phyloP scores from a whole-genome alignment of 2,888 invertebrate genomes.

The Volucella zonaria region DNA sequence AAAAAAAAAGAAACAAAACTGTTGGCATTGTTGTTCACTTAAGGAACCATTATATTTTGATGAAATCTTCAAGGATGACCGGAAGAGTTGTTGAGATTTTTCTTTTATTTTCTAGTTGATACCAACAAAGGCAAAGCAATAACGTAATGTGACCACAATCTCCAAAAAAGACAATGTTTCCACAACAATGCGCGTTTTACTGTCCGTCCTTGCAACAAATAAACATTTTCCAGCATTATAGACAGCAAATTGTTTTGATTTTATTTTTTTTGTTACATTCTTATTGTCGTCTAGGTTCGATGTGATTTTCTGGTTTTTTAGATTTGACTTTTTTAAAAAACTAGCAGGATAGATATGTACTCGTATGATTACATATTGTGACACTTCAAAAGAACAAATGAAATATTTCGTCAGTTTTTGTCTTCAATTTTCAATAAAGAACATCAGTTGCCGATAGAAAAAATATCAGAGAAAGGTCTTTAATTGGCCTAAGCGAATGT shows the following conservation, averaged over 20 bases:
- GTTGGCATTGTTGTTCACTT: conserved; percentile 60
- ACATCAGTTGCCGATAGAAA: too few relatives aligned
- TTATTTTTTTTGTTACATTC: neutral
- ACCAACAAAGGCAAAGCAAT: conserved; percentile 54
- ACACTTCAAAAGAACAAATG: too few relatives aligned
- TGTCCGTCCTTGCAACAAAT: conserved; percentile 4
- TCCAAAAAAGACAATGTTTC: conserved; percentile 50
- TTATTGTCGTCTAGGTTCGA: too few relatives aligned
- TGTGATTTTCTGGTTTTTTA: too few relatives aligned
- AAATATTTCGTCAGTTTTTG: too few relatives aligned
- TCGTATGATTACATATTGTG: too few relatives aligned
- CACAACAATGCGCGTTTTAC: conserved; percentile 54
- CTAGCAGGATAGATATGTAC: too few relatives aligned
- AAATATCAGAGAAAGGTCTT: too few relatives aligned
- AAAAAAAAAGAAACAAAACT: neutral
- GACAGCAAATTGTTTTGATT: conserved; percentile 29
- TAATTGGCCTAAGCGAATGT: too few relatives aligned
- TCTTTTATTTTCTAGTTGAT: conserved; percentile 34
- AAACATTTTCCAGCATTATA: conserved; percentile 12
- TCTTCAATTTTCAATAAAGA: too few relatives aligned
- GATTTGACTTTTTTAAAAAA: too few relatives aligned
- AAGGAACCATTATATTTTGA: conserved; percentile 63
- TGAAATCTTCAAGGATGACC: conserved; percentile 66
- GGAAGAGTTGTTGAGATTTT: conserved; percentile 43
- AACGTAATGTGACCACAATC: conserved; percentile 39